phyloP scores from a whole-genome alignment of 2,113 vertebrate species.

The Cercocebus atys region DNA sequence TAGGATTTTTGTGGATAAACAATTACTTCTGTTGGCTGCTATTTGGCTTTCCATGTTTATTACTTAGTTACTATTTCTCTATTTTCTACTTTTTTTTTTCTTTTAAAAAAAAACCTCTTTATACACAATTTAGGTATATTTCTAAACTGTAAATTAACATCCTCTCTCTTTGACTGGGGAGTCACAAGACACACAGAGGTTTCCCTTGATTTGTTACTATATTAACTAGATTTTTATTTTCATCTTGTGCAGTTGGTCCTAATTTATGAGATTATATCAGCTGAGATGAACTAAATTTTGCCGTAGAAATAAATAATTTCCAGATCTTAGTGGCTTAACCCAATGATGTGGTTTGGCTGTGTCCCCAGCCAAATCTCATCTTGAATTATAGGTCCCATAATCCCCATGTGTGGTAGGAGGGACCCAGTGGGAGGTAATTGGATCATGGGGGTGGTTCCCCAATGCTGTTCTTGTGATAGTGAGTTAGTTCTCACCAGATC shows the following conservation, averaged over 20 bases:
- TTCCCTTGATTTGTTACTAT: not conserved
- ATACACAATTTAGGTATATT: not conserved
- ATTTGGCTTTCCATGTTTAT: not conserved
- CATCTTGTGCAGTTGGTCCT: not conserved
- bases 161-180: not conserved
- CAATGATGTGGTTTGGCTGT: too few species aligned
- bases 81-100: not conserved
- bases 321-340: not conserved
- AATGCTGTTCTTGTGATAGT: too few species aligned
- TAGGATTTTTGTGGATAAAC: not conserved
- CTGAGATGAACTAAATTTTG: not conserved
- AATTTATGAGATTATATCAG: not conserved
- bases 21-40: not conserved
- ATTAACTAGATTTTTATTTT: constrained; percentile 4
- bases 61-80: not conserved
- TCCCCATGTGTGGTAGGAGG: too few species aligned
- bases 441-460: too few species aligned
- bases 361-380: too few species aligned
- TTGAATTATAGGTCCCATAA: too few species aligned
- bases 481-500: too few species aligned
- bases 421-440: too few species aligned
- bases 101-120: not conserved
- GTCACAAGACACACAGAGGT: not conserved
- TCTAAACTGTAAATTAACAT: not conserved
- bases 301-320: not conserved